These are phyloP conservation scores for Tyrannus savana DNA, from an alignment of 2,113 vertebrate species.

Conservation along the genomic window DNA sequence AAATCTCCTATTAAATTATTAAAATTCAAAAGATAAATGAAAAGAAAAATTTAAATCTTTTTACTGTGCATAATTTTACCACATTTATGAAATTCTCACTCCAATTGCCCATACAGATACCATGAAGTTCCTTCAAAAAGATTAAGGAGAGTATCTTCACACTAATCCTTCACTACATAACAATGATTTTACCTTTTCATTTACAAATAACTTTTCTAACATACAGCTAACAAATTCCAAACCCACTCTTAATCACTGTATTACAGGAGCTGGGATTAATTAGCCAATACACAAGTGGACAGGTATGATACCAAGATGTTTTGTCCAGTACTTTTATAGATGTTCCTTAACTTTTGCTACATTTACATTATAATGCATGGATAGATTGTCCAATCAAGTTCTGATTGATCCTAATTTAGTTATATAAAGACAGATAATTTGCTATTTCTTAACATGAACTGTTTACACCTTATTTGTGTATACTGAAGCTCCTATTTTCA, in stretches of 20 bases:
- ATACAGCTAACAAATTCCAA: not conserved
- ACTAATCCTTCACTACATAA: not conserved
- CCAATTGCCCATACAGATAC: not conserved
- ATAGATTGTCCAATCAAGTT: not conserved
- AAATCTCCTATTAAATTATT: not conserved
- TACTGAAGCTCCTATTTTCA: not conserved
- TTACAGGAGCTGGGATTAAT: not conserved
- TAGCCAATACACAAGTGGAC: not conserved
- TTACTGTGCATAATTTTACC: not conserved
- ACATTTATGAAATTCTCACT: not conserved
- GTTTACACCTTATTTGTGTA: not conserved
- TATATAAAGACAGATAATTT: not conserved
- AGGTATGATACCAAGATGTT: not conserved
- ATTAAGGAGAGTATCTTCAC: not conserved
- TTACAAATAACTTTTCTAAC: not conserved
- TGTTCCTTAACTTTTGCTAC: not conserved
- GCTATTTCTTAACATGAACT: not conserved
- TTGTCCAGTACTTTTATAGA: not conserved
- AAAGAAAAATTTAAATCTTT: not conserved
- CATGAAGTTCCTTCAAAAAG: not conserved
- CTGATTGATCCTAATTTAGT: not conserved
- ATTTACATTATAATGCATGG: not conserved
- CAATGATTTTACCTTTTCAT: not conserved
- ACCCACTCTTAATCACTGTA: not conserved
- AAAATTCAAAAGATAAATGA: not conserved